phyloP scores from a whole-genome alignment of 2,797 vertebrate genomes.

The Malurus splendens region DNA sequence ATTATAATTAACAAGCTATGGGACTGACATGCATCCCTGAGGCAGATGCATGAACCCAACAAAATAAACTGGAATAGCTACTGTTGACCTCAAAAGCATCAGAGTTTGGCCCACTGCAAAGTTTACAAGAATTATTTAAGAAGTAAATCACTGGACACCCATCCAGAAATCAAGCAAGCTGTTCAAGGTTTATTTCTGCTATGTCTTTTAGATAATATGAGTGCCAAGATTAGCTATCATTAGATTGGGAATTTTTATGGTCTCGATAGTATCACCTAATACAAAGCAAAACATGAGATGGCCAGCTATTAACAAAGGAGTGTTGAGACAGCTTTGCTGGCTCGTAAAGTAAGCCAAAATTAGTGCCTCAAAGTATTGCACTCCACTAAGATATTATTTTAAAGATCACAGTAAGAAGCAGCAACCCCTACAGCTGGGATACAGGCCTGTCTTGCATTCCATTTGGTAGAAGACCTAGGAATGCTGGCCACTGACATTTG shows the following conservation, averaged over 20 bases:
- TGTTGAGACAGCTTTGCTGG: constrained; percentile 12
- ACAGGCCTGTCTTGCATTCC: not conserved
- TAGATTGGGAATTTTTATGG: not conserved
- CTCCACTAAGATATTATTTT: not conserved
- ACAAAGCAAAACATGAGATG: constrained; percentile 25
- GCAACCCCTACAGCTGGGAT: not conserved
- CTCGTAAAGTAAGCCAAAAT: constrained; percentile 27
- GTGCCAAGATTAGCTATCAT: not conserved
- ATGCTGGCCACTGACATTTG: not conserved
- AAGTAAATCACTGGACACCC: not conserved
- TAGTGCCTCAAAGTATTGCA: not conserved
- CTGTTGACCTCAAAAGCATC: not conserved
- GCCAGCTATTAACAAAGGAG: not conserved
- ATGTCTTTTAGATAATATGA: not conserved
- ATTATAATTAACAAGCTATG: not conserved
- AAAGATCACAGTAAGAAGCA: not conserved
- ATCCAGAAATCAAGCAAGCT: not conserved
- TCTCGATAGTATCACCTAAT: not conserved
- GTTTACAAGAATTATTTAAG: not conserved
- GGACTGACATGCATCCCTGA: not conserved
- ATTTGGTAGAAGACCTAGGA: not conserved
- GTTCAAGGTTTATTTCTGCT: not conserved
- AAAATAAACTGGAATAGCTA: not conserved
- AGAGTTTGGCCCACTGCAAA: not conserved
- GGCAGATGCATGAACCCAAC: not conserved